Percentiles rank a stretch among this genome's conserved stretches.
phyloP scores from a whole-genome alignment of 2,113 vertebrate genomes.

The Vombatus ursinus region DNA sequence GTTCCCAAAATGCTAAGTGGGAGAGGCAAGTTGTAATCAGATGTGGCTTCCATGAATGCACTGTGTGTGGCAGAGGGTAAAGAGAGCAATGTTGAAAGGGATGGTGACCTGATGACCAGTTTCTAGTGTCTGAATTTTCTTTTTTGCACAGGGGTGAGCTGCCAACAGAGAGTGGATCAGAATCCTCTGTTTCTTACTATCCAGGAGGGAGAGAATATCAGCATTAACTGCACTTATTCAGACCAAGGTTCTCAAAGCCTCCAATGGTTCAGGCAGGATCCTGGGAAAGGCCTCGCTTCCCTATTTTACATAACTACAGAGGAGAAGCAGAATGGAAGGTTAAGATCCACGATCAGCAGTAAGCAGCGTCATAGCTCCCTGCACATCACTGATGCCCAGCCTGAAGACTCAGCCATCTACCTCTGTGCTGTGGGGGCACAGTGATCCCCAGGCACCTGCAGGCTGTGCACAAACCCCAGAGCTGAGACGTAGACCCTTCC shows the following conservation, averaged over 20 bases:
- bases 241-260: accelerated
- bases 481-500: background rate
- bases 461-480: background rate
- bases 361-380: background rate
- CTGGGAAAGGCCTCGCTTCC: background rate
- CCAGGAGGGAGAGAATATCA: constrained; percentile 1
- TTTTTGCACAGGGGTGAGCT: constrained; percentile 46
- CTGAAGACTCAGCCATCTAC: constrained; percentile 35
- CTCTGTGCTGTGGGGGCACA: background rate
- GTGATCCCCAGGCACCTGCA: background rate
- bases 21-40: background rate
- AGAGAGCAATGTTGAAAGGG: background rate
- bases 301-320: background rate
- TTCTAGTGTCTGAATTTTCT: background rate
- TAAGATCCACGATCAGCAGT: background rate
- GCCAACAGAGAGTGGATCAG: constrained; percentile 12
- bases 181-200: background rate
- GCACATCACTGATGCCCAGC: background rate
- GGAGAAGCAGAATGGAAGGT: background rate
- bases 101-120: accelerated
- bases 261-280: constrained; percentile 50
- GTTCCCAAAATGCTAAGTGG: background rate
- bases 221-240: constrained; percentile 41
- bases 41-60: background rate
- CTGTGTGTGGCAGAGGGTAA: too few species aligned